Evolutionary conservation across 2,888 invertebrate genomes (phyloP).

Genomic region (Bibio marci): DNA sequence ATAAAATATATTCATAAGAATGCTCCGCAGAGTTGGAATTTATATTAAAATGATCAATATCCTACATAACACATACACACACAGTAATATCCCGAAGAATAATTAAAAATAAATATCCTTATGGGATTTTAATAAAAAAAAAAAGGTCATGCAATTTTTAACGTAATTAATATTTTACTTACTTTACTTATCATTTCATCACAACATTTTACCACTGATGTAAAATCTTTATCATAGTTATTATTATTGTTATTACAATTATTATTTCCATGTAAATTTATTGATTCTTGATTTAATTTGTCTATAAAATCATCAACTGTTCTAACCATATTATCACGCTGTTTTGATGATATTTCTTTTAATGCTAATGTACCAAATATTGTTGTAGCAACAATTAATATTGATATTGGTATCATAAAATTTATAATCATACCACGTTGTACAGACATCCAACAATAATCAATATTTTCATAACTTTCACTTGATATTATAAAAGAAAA

Average conservation of each 20-base stretch:
- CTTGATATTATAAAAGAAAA: constrained; percentile 49
- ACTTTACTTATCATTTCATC: constrained; percentile 8
- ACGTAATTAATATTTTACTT: too few relatives aligned
- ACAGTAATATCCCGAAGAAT: too few relatives aligned
- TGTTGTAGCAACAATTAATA: constrained; percentile 46
- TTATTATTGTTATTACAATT: constrained; percentile 1
- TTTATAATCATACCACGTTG: constrained; percentile 61
- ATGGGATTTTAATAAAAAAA: too few relatives aligned
- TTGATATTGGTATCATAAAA: constrained; percentile 54
- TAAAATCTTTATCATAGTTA: too few relatives aligned
- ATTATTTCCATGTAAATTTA: constrained; percentile 9
- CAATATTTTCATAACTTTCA: constrained; percentile 51
- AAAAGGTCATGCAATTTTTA: too few relatives aligned
- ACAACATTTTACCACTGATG: constrained; percentile 8
- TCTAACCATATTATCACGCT: constrained; percentile 12
- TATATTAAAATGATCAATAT: too few relatives aligned
- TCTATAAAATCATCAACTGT: constrained; percentile 13
- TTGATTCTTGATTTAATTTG: too few relatives aligned
- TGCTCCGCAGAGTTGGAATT: too few relatives aligned
- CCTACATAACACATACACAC: too few relatives aligned
- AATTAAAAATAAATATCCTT: too few relatives aligned
- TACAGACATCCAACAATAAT: constrained; percentile 62
- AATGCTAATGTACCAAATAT: constrained; percentile 38
- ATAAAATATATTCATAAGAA: too few relatives aligned
- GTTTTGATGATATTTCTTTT: constrained; percentile 22